Evolutionary conservation across 2,888 invertebrate species (phyloP).

Genomic region (Zygothrica quintamaculata): DNA sequence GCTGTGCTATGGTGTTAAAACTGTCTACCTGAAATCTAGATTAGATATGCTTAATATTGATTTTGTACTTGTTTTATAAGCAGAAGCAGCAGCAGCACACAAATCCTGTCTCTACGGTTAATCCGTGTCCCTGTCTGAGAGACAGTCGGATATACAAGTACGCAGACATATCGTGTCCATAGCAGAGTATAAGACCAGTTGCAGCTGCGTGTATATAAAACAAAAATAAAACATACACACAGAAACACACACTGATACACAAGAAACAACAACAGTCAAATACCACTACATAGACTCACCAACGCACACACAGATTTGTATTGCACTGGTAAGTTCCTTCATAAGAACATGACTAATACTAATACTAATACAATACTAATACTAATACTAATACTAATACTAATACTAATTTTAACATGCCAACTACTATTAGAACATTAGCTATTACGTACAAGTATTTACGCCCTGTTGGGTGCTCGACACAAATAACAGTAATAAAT

Average conservation of each 20-base stretch:
- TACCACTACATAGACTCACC: too few relatives aligned
- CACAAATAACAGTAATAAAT: constrained; percentile 72
- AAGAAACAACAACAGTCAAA: too few relatives aligned
- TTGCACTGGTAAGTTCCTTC: neutral
- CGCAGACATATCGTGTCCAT: constrained; percentile 49
- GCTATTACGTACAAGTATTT: constrained; percentile 38
- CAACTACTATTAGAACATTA: constrained; percentile 26
- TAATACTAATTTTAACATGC: constrained; percentile 42
- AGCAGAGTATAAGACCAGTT: neutral
- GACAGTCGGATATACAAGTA: constrained; percentile 45
- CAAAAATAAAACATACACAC: neutral
- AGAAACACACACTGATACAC: neutral
- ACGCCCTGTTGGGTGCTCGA: constrained; percentile 34
- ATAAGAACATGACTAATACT: constrained; percentile 23
- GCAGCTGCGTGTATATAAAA: constrained; percentile 20
- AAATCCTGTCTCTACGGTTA: constrained; percentile 16
- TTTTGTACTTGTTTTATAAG: constrained; percentile 63
- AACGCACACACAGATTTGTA: neutral
- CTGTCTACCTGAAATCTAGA: constrained; percentile 20
- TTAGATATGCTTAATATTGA: constrained; percentile 61
- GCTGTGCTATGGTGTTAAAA: neutral
- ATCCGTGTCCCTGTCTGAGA: constrained; percentile 29
- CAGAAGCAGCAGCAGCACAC: constrained; percentile 18
- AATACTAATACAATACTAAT: constrained; percentile 37
- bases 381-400: constrained; percentile 48